A percentile compares a stretch with the other conserved stretches of the same genome.
phyloP scores from a whole-genome alignment of 2,797 vertebrate species.

The Novumbra hubbsi region DNA sequence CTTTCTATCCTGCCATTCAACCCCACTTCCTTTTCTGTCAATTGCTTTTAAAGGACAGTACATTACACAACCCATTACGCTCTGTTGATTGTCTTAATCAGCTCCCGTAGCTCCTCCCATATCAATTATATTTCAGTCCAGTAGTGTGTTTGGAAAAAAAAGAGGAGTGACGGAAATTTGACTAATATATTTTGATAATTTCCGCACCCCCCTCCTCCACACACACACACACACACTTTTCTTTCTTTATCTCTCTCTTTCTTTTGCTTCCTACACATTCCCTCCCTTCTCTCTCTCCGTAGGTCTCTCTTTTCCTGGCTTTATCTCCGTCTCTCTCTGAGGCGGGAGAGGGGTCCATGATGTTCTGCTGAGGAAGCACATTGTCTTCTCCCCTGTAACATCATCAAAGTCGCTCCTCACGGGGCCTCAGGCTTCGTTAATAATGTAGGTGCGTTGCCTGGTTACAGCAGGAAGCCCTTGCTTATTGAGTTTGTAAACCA shows the following conservation, averaged over 20 bases:
- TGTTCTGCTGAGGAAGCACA: slow-evolving; percentile 98
- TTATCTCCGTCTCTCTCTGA: slow-evolving; percentile 75
- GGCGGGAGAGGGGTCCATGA: slow-evolving; percentile 91
- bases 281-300: neutral
- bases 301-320: neutral
- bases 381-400: slow-evolving; percentile 95
- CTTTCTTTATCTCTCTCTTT: neutral
- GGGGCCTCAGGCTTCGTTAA: slow-evolving; percentile 90
- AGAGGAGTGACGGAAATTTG: slow-evolving; percentile 58
- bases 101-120: neutral
- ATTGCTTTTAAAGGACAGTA: neutral
- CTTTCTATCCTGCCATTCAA: neutral
- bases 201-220: no score
- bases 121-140: neutral
- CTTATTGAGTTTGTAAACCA: slow-evolving; percentile 99
- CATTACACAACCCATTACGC: neutral
- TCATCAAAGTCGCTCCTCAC: slow-evolving; percentile 98
- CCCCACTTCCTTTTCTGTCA: neutral
- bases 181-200: slow-evolving; percentile 76
- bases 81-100: neutral
- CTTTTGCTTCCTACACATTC: neutral
- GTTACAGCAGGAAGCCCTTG: slow-evolving; percentile 92
- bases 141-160: neutral
- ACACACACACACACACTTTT: neutral
- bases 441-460: slow-evolving; percentile 95